Conservation (phyloP, 2,888 invertebrate genomes). For the Drosophila diplacantha region DNA sequence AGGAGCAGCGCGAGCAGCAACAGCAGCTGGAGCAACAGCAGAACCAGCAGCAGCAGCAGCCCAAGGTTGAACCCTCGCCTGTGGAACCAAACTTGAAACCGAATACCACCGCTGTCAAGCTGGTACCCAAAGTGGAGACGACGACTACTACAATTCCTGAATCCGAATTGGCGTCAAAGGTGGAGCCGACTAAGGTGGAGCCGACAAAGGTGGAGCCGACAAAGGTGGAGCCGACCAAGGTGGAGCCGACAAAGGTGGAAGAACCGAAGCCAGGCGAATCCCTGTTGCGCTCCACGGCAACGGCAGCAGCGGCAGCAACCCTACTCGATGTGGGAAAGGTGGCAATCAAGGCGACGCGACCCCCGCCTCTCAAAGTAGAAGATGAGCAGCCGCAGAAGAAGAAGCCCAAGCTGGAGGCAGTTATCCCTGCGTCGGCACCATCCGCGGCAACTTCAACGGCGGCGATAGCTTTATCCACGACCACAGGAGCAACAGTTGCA, state of each 20-base stretch:
- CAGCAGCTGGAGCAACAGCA: constrained; percentile 16
- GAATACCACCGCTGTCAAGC: not conserved
- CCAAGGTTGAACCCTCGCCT: constrained; percentile 1
- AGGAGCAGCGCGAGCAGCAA: constrained; percentile 34
- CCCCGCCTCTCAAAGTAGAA: constrained; percentile 41
- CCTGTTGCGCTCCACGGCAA: constrained; percentile 44
- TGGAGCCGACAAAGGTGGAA: constrained; percentile 41
- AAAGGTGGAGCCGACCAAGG: constrained; percentile 18
- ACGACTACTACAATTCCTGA: constrained; percentile 1
- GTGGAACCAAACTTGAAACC: constrained; percentile 38
- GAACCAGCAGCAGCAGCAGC: constrained; percentile 1
- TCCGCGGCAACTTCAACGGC: constrained; percentile 5
- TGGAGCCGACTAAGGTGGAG: not conserved
- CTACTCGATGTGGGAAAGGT: constrained; percentile 40
- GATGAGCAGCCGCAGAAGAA: constrained; percentile 67
- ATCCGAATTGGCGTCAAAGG: constrained; percentile 19
- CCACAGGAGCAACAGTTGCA: not conserved
- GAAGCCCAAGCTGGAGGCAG: constrained; percentile 57
- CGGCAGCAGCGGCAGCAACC: constrained; percentile 23
- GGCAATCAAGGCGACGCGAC: constrained; percentile 33
- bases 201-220: constrained; percentile 29
- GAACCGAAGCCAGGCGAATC: constrained; percentile 62
- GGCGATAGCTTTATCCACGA: not conserved
- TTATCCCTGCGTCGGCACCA: not conserved
- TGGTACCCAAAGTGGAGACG: constrained; percentile 9